Evolutionary conservation across 2,113 vertebrate genomes (phyloP).

Genomic region (Tautogolabrus adspersus): DNA sequence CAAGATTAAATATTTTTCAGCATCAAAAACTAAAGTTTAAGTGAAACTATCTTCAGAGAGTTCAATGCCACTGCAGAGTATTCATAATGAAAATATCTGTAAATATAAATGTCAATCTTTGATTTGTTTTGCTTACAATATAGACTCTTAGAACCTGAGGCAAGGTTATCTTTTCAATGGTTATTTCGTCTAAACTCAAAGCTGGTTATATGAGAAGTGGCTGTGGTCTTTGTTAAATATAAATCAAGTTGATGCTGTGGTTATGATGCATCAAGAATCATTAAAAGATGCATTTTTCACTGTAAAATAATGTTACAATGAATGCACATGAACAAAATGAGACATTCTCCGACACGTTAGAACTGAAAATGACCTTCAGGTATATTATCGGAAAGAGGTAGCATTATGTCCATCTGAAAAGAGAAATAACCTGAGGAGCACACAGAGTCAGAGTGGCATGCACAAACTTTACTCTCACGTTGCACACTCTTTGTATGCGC

Average conservation of each 20-base stretch:
- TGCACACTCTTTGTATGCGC: conserved; percentile 19
- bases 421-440: not conserved
- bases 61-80: no score
- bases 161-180: not conserved
- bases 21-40: no score
- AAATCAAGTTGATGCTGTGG: not conserved
- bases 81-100: not conserved
- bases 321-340: not conserved
- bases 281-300: not conserved
- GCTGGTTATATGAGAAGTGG: not conserved
- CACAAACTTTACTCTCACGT: conserved; percentile 12
- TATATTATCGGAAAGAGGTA: not conserved
- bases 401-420: not conserved
- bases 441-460: not conserved
- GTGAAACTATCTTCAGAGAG: no score
- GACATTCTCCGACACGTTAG: not conserved
- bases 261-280: not conserved
- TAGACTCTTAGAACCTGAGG: not conserved
- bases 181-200: not conserved
- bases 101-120: not conserved
- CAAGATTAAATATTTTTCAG: no score
- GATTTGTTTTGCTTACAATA: not conserved
- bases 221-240: not conserved
- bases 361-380: not conserved
- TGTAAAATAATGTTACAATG: not conserved